phyloP scores from a whole-genome alignment of 2,797 vertebrate genomes.

The Limosa lapponica region DNA sequence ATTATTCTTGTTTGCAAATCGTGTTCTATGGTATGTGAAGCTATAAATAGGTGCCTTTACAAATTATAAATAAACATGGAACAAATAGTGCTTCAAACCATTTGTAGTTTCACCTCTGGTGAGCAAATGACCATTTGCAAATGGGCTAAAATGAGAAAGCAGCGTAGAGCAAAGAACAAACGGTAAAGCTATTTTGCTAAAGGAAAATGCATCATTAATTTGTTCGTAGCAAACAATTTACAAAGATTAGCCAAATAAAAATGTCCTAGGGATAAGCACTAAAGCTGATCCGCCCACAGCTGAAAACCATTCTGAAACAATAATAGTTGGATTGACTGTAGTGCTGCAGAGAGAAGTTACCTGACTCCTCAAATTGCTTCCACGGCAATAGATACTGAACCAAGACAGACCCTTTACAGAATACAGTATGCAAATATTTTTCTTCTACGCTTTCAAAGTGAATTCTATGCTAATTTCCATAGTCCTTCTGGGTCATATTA shows the following conservation, averaged over 20 bases:
- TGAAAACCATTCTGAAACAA: background rate
- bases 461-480: background rate
- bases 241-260: constrained; percentile 31
- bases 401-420: background rate
- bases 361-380: background rate
- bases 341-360: background rate
- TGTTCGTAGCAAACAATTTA: constrained; percentile 32
- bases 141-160: constrained; percentile 9
- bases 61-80: constrained; percentile 2
- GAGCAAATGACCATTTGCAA: constrained; percentile 40
- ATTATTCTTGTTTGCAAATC: background rate
- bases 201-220: constrained; percentile 34
- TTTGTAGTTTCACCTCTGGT: background rate
- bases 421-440: background rate
- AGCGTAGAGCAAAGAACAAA: background rate
- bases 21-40: background rate
- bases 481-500: background rate
- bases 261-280: background rate
- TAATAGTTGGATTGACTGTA: background rate
- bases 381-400: background rate
- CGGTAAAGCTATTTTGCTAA: background rate
- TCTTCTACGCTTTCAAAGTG: background rate
- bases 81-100: background rate
- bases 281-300: background rate
- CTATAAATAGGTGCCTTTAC: background rate